A percentile compares a stretch with the other conserved stretches of the same genome.
phyloP scores from a whole-genome alignment of 1,140 invertebrate genomes.

The Rhagoletis pomonella region DNA sequence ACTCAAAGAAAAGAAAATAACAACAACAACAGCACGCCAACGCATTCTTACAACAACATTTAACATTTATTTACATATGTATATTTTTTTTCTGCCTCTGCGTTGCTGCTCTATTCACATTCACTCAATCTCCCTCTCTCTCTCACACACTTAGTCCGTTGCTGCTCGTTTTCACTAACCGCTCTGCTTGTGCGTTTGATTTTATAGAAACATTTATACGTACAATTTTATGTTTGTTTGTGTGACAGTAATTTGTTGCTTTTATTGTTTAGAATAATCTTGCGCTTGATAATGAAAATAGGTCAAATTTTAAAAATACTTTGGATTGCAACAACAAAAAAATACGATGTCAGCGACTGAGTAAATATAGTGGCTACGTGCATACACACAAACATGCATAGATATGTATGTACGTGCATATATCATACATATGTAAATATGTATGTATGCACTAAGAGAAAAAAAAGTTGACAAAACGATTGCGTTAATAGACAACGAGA shows the following conservation, averaged over 20 bases:
- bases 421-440: too few relatives aligned
- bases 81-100: constrained; percentile 9
- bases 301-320: constrained; percentile 58
- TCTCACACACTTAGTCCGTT: neutral
- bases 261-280: constrained; percentile 59
- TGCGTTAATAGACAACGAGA: neutral
- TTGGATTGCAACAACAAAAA: constrained; percentile 24
- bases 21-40: neutral
- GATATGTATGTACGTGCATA: too few relatives aligned
- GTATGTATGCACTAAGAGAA: neutral
- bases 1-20: neutral
- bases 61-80: neutral
- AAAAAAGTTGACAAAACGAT: neutral
- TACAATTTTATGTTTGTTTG: neutral
- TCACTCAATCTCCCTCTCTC: neutral
- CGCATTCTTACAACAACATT: constrained; percentile 9
- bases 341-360: neutral
- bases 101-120: neutral
- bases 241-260: constrained; percentile 11
- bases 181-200: neutral
- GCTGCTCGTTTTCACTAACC: neutral
- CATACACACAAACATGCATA: neutral
- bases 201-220: neutral
- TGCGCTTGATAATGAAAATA: constrained; percentile 59
- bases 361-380: neutral